Conservation (phyloP, 2,888 invertebrate genomes). For the Melanotus villosus region DNA sequence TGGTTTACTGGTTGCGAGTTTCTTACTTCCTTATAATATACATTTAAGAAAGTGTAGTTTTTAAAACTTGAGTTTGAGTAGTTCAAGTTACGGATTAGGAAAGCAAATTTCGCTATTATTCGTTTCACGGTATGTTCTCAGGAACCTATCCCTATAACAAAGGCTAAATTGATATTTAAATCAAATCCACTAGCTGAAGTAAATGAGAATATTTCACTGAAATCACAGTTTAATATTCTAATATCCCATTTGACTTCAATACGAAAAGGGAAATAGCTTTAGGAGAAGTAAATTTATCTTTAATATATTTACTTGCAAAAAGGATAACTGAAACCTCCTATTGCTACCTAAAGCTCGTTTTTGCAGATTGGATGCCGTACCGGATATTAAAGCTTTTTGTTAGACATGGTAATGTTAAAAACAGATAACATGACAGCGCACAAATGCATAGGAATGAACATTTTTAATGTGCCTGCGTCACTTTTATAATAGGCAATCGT, state of each 20-base stretch:
- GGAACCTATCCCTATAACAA: too few species aligned
- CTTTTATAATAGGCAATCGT: slow-evolving; percentile 27
- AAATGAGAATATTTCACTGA: slow-evolving; percentile 3
- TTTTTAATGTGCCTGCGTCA: slow-evolving; percentile 24
- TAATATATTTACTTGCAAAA: slow-evolving; percentile 34
- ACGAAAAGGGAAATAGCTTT: slow-evolving; percentile 28
- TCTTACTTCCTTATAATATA: too few species aligned
- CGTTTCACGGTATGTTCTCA: too few species aligned
- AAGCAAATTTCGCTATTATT: too few species aligned
- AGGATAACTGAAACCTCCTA: slow-evolving; percentile 35
- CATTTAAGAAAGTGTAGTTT: too few species aligned
- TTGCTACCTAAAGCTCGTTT: slow-evolving; percentile 34
- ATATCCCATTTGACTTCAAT: slow-evolving; percentile 21
- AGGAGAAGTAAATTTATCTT: slow-evolving; percentile 36
- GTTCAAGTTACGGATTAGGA: too few species aligned
- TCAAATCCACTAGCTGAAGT: too few species aligned
- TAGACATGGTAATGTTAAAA: slow-evolving; percentile 34
- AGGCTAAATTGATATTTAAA: too few species aligned
- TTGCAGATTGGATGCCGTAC: slow-evolving; percentile 31
- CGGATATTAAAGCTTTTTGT: slow-evolving; percentile 39
- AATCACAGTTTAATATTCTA: slow-evolving; percentile 22
- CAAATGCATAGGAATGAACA: slow-evolving; percentile 30
- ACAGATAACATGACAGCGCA: slow-evolving; percentile 32
- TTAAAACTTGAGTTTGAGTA: too few species aligned
- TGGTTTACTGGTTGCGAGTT: too few species aligned